These are phyloP conservation scores for Coecobrya sp. DNA, from an alignment of 2,888 invertebrate genomes.

Conservation along the genomic window DNA sequence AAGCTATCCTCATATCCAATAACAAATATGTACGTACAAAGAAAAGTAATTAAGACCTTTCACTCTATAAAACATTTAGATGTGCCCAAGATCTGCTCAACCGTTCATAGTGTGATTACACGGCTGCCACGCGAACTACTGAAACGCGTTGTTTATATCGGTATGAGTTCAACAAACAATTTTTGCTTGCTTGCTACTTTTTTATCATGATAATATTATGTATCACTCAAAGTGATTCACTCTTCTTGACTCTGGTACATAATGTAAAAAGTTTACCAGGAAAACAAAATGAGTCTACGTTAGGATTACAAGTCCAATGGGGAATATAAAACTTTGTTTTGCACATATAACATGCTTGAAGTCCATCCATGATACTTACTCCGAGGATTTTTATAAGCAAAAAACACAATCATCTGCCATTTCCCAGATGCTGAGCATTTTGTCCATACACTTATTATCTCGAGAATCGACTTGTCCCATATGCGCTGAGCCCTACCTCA, in stretches of 20 bases:
- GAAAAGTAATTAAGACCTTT: no score
- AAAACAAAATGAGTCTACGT: constrained; percentile 43
- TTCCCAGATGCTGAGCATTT: constrained; percentile 38
- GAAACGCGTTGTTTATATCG: constrained; percentile 88
- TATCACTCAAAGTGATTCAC: no score
- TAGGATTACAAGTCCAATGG: constrained; percentile 42
- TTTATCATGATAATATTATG: not conserved
- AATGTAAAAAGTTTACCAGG: constrained; percentile 25
- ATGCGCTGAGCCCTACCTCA: not conserved
- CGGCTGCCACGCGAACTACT: constrained; percentile 92
- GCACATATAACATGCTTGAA: not conserved
- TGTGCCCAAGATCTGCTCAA: constrained; percentile 94
- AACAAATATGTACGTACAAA: no score
- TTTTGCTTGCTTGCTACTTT: not conserved
- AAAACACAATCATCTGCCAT: not conserved
- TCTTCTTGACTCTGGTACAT: not conserved
- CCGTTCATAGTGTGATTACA: constrained; percentile 93
- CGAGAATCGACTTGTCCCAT: not conserved
- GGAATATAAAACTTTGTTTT: not conserved
- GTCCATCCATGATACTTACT: not conserved
- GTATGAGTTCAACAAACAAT: constrained; percentile 87
- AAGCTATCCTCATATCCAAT: no score
- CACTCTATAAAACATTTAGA: no score
- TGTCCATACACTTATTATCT: not conserved
- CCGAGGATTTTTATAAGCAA: not conserved